Percentiles rank a stretch among this genome's conserved stretches.
These are phyloP conservation scores for Panzeria rudis DNA, from an alignment of 2,888 invertebrate species.

Conservation along the genomic window DNA sequence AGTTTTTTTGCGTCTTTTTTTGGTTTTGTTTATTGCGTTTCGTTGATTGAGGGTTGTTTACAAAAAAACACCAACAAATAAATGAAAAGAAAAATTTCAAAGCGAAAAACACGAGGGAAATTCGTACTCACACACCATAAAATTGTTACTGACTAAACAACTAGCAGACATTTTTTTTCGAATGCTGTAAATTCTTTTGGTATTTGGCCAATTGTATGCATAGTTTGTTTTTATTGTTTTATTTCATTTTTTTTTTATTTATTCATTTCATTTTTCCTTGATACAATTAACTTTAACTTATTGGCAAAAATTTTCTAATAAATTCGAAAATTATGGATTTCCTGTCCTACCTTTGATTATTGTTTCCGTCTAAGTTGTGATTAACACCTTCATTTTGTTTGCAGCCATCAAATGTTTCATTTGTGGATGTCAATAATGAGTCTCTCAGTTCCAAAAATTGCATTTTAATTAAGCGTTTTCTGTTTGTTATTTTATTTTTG, in stretches of 20 bases:
- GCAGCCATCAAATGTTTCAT: constrained; percentile 48
- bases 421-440: constrained; percentile 10
- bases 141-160: constrained; percentile 58
- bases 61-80: constrained; percentile 28
- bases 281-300: constrained; percentile 59
- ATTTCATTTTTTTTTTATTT: not conserved
- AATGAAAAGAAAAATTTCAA: constrained; percentile 33
- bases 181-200: constrained; percentile 58
- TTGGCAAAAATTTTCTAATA: constrained; percentile 6
- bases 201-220: constrained; percentile 52
- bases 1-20: not conserved
- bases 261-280: constrained; percentile 38
- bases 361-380: constrained; percentile 37
- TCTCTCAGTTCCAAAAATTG: constrained; percentile 66
- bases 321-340: constrained; percentile 3
- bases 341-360: constrained; percentile 49
- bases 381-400: constrained; percentile 25
- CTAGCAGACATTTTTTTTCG: constrained; percentile 40
- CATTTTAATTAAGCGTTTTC: constrained; percentile 35
- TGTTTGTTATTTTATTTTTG: constrained; percentile 8
- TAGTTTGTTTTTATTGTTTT: not conserved
- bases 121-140: constrained; percentile 14
- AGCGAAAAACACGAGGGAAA: constrained; percentile 31
- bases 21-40: constrained; percentile 5
- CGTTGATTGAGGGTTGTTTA: constrained; percentile 49